Base-by-base conservation (phyloP, 1,140 invertebrate species). In the Thrips palmi region DNA sequence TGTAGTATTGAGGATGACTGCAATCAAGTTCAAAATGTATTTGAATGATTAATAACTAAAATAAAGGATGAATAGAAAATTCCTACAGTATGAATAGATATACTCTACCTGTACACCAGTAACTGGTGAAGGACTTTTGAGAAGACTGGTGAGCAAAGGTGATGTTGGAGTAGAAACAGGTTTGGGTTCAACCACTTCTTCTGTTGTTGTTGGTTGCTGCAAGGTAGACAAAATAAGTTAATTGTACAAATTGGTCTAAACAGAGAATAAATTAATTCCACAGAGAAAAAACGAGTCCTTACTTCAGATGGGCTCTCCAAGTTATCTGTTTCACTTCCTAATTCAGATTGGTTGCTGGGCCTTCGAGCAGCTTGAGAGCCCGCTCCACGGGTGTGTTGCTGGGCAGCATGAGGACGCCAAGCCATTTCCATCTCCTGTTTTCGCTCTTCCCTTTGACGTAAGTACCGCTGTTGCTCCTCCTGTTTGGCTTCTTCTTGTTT, bases 91-190 rank as follows among this genome's bases (percentile, higher is more conserved):
- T n/a, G n/a, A n/a, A n/a, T n/a, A n/a, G n/a, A n/a, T n/a, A n/a
- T n/a, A n/a, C n/a, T n/a, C n/a, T n/a, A n/a, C n/a, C n/a, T n/a
- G n/a, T n/a, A n/a, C n/a, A n/a, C n/a, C n/a, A n/a, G n/a, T n/a
- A n/a, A n/a, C 30, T 33, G 47, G 45, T 7, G 48, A 49, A 0
- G 74, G 77, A n/a, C 74, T 81, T 51, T 83, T 80, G 1, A 88
- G 57, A 10, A 87, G 58, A 42, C 77, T 84, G 4, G 82, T 84
- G 19, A 88, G 56, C n/a, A 87, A 53, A 0, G 82, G 81, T 0
- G 82, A 84, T 23, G 61, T 56, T 17, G 49, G 45, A 15, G 41
- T 39, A 18, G 23, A 25, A 3, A 43, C n/a, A 22, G 41, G 10
- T 39, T 46, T 32, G 30, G 45, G 27, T 15, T 60, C 53, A 41